Evolutionary conservation across 2,888 invertebrate species (phyloP).

Genomic region (Oscheius sp.): DNA sequence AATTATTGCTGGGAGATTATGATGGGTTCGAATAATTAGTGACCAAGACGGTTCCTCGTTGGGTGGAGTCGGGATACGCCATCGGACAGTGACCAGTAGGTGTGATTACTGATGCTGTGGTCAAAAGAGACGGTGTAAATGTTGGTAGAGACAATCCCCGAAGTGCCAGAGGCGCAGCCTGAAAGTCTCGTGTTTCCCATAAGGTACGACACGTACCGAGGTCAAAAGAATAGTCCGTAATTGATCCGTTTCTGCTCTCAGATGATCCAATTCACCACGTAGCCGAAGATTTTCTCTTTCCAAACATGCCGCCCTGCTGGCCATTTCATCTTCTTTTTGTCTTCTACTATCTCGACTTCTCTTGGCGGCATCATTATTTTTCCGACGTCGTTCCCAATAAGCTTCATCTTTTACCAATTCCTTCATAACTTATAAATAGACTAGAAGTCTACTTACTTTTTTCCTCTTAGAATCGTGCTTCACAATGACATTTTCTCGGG

Average conservation of each 20-base stretch:
- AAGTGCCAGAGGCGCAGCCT: conserved; percentile 32
- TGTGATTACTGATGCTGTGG: conserved; percentile 47
- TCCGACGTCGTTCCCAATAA: conserved; percentile 87
- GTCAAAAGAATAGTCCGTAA: conserved; percentile 47
- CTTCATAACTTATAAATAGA: conserved; percentile 20
- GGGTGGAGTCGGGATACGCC: conserved; percentile 44
- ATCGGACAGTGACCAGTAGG: conserved; percentile 48
- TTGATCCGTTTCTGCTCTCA: conserved; percentile 55
- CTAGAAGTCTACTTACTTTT: conserved; percentile 34
- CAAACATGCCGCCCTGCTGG: conserved; percentile 86
- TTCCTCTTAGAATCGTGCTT: conserved; percentile 52
- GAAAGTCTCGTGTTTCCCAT: background rate
- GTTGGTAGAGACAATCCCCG: conserved; percentile 32
- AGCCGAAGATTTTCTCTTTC: conserved; percentile 85
- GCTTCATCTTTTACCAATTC: conserved; percentile 80
- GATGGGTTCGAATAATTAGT: conserved; percentile 35
- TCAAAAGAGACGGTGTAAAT: conserved; percentile 24
- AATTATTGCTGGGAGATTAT: conserved; percentile 4
- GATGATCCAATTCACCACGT: conserved; percentile 48
- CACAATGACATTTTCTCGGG: conserved; percentile 55
- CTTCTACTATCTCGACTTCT: conserved; percentile 89
- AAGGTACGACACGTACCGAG: conserved; percentile 28
- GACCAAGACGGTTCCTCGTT: conserved; percentile 49
- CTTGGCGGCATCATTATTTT: conserved; percentile 95
- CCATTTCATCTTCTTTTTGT: conserved; percentile 87